Base-by-base conservation (phyloP, 2,797 vertebrate genomes). In the Tinamus major region DNA sequence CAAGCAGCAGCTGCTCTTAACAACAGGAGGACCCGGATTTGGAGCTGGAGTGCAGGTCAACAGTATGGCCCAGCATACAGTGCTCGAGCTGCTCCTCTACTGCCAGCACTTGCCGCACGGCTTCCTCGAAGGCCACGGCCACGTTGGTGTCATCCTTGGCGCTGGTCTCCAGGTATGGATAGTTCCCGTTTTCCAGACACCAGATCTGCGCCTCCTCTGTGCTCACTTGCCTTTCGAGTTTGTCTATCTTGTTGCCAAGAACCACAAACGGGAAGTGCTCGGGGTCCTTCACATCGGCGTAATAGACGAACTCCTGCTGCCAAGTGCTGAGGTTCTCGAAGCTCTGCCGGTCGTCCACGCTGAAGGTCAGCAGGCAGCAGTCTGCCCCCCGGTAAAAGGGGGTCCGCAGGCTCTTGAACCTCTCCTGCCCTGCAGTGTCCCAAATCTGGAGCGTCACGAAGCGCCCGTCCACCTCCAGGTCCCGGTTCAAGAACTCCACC, bases 131-230 rank as follows among this genome's bases (percentile, higher is more conserved):
- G 33, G 99, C 99, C 89, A 98, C 98, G 0, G 98, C 98, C 86
- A 99, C 99, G 42, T 99, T 99, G 77, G 98, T 99, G 97, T 99
- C 99, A 87, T 99, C 99, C 97, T 99, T 99, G 93, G 99, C 99
- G 64, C 99, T 99, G 89, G 99, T 99, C 97, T 99, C 99, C 96
- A 99, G 98, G 97, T 99, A 99, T 0, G 99, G 99, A 87, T 98
- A 99, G 96, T 98, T 98, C 42, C 99, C 98, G 0, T 98, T 99
- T 92, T 99, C 99, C 96, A 98, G 97, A 76, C 99, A 99, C 99
- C 99, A 99, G 16, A 98, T 98, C 92, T 98, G 97, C 3, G 99
- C 99, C 96, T 99, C 99, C 6, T 98, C 99, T 55, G 97, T 98
- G n/a, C 98, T 98, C 35, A 99, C 99, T 96, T 98, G 98, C 83